Conservation (phyloP, 2,113 vertebrate genomes). For the Notiomystis cincta region DNA sequence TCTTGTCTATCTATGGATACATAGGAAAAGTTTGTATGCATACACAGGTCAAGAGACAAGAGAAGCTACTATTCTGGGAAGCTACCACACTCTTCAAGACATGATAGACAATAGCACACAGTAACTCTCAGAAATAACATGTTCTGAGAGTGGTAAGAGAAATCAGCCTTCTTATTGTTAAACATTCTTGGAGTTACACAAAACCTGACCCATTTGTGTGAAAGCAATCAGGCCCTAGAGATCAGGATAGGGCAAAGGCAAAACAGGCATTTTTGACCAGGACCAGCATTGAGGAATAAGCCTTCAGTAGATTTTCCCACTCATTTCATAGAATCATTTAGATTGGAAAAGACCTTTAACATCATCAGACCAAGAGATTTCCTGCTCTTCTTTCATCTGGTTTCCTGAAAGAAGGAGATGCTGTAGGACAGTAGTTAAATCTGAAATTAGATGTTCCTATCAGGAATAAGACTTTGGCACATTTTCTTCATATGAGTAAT, state of each 20-base stretch:
- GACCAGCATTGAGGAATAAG: neutral
- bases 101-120: neutral
- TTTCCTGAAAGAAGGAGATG: neutral
- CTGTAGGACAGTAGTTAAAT: neutral
- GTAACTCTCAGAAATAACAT: neutral
- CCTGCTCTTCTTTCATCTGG: neutral
- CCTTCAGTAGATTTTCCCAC: neutral
- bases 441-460: neutral
- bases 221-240: neutral
- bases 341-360: neutral
- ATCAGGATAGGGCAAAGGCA: neutral
- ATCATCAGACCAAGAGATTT: neutral
- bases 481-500: neutral
- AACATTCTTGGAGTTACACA: neutral
- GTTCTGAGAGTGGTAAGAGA: neutral
- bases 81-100: neutral
- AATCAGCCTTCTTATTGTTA: neutral
- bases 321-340: neutral
- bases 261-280: neutral
- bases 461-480: neutral
- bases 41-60: neutral
- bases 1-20: neutral
- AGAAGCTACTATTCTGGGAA: neutral
- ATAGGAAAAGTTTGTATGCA: neutral
- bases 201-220: neutral